Percentiles rank a stretch among this genome's conserved stretches.
Evolutionary conservation across 2,797 vertebrate genomes (phyloP).

Genomic region (Melanotaenia boesemani): DNA sequence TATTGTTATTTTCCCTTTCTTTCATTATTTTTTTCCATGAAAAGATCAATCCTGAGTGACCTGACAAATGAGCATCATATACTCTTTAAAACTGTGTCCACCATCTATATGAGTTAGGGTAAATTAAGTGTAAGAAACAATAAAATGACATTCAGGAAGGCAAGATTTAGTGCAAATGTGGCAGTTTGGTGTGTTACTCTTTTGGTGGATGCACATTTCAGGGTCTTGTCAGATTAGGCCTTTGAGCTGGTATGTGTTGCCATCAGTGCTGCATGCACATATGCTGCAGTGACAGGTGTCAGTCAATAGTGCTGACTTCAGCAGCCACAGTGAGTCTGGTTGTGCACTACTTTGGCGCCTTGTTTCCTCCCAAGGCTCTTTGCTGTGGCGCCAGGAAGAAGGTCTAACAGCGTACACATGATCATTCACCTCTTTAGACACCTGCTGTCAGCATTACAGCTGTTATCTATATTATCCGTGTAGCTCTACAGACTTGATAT

Average conservation of each 20-base stretch:
- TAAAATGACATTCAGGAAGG: background rate
- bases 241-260: slow-evolving; percentile 1
- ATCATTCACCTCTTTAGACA: slow-evolving; percentile 38
- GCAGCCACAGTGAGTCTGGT: slow-evolving; percentile 59
- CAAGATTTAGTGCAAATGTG: background rate
- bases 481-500: slow-evolving; percentile 11
- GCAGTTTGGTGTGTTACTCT: background rate
- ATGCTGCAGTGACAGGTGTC: slow-evolving; percentile 65
- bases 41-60: background rate
- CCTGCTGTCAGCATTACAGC: slow-evolving; percentile 54
- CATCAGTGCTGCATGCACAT: slow-evolving; percentile 9
- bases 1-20: no score
- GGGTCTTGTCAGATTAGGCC: background rate
- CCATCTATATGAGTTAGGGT: background rate
- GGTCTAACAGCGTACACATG: slow-evolving; percentile 8
- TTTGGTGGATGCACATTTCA: background rate
- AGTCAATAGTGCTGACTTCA: slow-evolving; percentile 75
- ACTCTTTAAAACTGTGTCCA: background rate
- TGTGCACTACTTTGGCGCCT: slow-evolving; percentile 58
- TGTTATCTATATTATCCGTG: slow-evolving; percentile 36
- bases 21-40: background rate
- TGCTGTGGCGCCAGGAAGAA: slow-evolving; percentile 61
- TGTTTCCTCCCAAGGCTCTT: slow-evolving; percentile 49
- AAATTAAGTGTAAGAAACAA: background rate
- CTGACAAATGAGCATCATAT: background rate